Conservation (phyloP, 1,140 invertebrate genomes). For the Penaeus vannamei region DNA sequence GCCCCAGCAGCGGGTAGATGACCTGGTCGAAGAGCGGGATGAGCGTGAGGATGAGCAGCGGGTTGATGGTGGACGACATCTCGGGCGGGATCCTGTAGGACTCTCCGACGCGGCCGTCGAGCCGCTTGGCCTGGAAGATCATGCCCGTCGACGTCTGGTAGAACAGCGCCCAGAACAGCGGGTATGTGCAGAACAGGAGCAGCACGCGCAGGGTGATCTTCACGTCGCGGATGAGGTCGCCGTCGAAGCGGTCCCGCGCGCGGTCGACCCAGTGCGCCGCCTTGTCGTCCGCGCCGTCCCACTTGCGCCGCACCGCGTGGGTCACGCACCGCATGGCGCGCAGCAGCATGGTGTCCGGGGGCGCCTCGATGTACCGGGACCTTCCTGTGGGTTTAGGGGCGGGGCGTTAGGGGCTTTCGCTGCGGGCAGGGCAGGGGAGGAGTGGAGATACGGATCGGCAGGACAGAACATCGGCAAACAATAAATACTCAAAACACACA, state of each 20-base stretch:
- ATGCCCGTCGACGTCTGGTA: slow-evolving; percentile 94
- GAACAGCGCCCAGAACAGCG: slow-evolving; percentile 90
- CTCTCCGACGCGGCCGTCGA: slow-evolving; percentile 83
- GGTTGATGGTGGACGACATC: slow-evolving; percentile 77
- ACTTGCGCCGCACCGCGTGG: slow-evolving; percentile 42
- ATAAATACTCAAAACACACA: background rate
- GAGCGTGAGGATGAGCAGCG: slow-evolving; percentile 85
- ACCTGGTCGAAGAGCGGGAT: slow-evolving; percentile 88
- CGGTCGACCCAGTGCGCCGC: slow-evolving; percentile 83
- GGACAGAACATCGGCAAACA: background rate
- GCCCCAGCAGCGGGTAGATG: slow-evolving; percentile 75
- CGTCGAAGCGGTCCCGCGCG: slow-evolving; percentile 74
- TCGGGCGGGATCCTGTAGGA: slow-evolving; percentile 61
- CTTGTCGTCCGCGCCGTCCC: slow-evolving; percentile 1
- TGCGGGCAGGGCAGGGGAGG: background rate
- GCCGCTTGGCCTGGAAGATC: slow-evolving; percentile 87
- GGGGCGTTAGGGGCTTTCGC: background rate
- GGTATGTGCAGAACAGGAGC: slow-evolving; percentile 84
- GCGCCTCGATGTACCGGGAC: slow-evolving; percentile 52
- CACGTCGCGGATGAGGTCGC: slow-evolving; percentile 81
- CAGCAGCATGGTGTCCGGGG: slow-evolving; percentile 61
- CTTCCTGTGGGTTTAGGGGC: slow-evolving; percentile 31
- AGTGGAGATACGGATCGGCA: background rate
- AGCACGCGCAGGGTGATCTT: slow-evolving; percentile 82
- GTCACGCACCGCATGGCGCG: slow-evolving; percentile 31